phyloP scores from a whole-genome alignment of 2,113 vertebrate genomes.

The Hydropotes inermis region DNA sequence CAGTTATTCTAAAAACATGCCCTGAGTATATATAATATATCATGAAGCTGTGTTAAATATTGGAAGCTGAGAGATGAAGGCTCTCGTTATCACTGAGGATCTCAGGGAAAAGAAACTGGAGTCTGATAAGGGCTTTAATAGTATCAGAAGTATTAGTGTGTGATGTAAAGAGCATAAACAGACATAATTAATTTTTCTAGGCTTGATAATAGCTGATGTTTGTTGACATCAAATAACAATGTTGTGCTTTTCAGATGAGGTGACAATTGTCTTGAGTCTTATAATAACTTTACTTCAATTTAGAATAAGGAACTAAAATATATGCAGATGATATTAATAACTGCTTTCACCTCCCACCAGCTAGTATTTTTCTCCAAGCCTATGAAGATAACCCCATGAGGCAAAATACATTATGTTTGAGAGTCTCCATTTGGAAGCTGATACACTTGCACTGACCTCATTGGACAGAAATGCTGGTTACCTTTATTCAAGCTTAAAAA shows the following conservation, averaged over 20 bases:
- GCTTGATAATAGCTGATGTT: neutral
- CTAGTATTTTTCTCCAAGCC: neutral
- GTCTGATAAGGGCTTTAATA: neutral
- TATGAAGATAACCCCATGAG: neutral
- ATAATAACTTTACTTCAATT: neutral
- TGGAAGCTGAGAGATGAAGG: neutral
- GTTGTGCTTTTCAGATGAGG: neutral
- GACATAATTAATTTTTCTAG: neutral
- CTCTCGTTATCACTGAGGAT: neutral
- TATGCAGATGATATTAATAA: neutral
- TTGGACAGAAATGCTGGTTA: neutral
- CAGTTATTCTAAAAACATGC: neutral
- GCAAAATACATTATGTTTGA: neutral
- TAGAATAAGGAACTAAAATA: neutral
- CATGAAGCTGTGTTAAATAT: neutral
- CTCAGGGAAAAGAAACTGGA: neutral
- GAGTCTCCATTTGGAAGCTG: neutral
- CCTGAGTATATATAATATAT: neutral
- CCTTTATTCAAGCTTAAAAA: neutral
- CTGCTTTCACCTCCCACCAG: neutral
- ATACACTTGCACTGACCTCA: too few species aligned
- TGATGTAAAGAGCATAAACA: neutral
- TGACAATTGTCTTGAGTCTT: neutral
- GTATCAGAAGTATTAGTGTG: neutral
- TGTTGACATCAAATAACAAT: neutral